Percentiles rank a stretch among this genome's conserved stretches.
Evolutionary conservation across 2,797 vertebrate genomes (phyloP).

Genomic region (Nannoperca australis): DNA sequence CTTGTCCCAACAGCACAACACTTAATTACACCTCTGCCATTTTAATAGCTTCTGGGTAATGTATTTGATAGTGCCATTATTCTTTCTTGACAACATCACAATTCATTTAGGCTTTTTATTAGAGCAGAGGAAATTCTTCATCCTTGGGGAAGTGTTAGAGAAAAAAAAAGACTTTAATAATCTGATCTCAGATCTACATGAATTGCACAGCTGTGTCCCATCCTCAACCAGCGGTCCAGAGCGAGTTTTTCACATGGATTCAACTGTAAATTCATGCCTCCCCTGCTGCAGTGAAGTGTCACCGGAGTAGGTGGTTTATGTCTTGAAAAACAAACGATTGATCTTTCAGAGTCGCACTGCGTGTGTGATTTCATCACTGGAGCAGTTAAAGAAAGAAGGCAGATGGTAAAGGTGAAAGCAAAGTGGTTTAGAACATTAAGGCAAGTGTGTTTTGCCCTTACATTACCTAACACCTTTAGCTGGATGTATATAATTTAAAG

Average conservation of each 20-base stretch:
- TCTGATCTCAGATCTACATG: conserved; percentile 57
- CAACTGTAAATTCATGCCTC: conserved; percentile 64
- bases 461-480: conserved; percentile 20
- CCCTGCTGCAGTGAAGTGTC: conserved; percentile 55
- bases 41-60: conserved; percentile 78
- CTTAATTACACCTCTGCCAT: conserved; percentile 76
- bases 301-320: conserved; percentile 69
- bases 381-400: conserved; percentile 24
- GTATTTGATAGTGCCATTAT: conserved; percentile 80
- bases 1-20: conserved; percentile 62
- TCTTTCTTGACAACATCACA: conserved; percentile 78
- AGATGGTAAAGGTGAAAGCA: conserved; percentile 50
- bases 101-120: conserved; percentile 78
- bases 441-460: conserved; percentile 23
- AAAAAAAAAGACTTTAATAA: conserved; percentile 39
- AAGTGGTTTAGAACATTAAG: conserved; percentile 36
- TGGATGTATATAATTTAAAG: conserved; percentile 14
- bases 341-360: conserved; percentile 50
- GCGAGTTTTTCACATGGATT: conserved; percentile 43
- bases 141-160: conserved; percentile 51
- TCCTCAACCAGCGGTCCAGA: conserved; percentile 37
- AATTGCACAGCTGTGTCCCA: conserved; percentile 58
- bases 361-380: conserved; percentile 55
- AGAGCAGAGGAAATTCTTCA: conserved; percentile 64
- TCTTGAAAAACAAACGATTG: conserved; percentile 70